Evolutionary conservation across 2,888 invertebrate species (phyloP).

Genomic region (Himalopsyche tibetana): DNA sequence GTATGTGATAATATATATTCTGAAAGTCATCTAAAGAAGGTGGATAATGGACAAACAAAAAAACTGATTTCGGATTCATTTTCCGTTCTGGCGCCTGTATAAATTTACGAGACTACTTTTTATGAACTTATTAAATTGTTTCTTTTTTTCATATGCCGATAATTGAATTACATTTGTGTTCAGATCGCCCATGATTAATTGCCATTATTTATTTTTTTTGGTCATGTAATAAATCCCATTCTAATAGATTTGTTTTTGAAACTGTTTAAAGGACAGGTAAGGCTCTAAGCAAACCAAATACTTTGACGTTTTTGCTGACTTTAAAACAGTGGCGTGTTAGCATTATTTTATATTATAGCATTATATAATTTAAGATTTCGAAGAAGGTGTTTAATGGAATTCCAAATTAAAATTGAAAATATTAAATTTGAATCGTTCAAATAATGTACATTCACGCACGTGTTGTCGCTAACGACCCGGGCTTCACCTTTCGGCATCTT

Average conservation of each 20-base stretch:
- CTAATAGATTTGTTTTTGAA: conserved; percentile 11
- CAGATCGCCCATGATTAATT: not conserved
- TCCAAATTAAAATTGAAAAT: too few species aligned
- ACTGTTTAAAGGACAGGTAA: not conserved
- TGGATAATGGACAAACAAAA: not conserved
- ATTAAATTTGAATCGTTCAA: too few species aligned
- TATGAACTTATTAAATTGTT: not conserved
- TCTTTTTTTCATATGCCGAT: not conserved
- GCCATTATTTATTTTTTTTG: not conserved
- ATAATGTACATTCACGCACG: too few species aligned
- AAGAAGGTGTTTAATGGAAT: too few species aligned
- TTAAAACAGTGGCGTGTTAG: not conserved
- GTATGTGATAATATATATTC: too few species aligned
- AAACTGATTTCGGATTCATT: conserved; percentile 5
- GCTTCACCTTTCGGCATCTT: too few species aligned
- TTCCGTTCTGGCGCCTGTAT: conserved; percentile 13
- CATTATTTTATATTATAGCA: not conserved
- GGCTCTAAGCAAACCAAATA: not conserved
- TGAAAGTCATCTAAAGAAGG: too few species aligned
- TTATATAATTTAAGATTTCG: too few species aligned
- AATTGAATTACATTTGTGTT: conserved; percentile 21
- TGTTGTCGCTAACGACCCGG: too few species aligned
- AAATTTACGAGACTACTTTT: conserved; percentile 17
- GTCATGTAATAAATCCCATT: not conserved
- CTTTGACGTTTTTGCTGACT: not conserved